Conservation (phyloP, 1,140 invertebrate genomes). For the Drosophila virilis region DNA sequence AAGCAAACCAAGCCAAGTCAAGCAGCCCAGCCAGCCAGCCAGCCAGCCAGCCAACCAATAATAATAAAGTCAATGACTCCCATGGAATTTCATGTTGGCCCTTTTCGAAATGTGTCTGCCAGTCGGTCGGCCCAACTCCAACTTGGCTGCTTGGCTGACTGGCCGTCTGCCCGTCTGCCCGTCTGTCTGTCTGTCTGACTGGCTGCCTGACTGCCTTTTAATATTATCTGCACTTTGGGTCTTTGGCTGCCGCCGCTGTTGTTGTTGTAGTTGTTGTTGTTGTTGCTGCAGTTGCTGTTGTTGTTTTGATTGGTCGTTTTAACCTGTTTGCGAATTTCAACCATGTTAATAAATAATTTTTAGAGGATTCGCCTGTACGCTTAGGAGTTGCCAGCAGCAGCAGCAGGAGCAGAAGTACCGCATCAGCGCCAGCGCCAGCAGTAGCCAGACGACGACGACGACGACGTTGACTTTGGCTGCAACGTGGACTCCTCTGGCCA, state of each 20-base stretch:
- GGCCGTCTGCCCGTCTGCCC: constrained; percentile 16
- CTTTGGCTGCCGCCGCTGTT: constrained; percentile 72
- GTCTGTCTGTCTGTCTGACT: constrained; percentile 21
- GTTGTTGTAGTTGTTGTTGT: constrained; percentile 7
- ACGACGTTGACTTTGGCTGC: constrained; percentile 1
- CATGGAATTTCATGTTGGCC: constrained; percentile 81
- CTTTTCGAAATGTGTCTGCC: constrained; percentile 80
- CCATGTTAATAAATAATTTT: constrained; percentile 83
- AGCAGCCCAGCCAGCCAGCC: constrained; percentile 22
- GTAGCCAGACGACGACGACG: constrained; percentile 17
- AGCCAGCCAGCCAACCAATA: constrained; percentile 43
- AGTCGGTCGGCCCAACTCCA: constrained; percentile 56
- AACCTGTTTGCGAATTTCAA: constrained; percentile 83
- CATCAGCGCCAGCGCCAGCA: constrained; percentile 25
- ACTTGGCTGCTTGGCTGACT: constrained; percentile 51
- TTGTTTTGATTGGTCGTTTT: constrained; percentile 81
- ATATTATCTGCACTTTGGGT: constrained; percentile 81
- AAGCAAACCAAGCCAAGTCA: constrained; percentile 21
- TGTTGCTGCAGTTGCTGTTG: constrained; percentile 29
- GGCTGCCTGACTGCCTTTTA: constrained; percentile 73
- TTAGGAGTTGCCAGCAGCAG: constrained; percentile 18
- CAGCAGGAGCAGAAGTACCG: neutral
- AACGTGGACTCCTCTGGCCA: constrained; percentile 6
- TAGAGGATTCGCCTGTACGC: constrained; percentile 66
- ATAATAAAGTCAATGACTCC: constrained; percentile 78